phyloP scores from a whole-genome alignment of 2,113 vertebrate species.

The Erythrolamprus reginae region DNA sequence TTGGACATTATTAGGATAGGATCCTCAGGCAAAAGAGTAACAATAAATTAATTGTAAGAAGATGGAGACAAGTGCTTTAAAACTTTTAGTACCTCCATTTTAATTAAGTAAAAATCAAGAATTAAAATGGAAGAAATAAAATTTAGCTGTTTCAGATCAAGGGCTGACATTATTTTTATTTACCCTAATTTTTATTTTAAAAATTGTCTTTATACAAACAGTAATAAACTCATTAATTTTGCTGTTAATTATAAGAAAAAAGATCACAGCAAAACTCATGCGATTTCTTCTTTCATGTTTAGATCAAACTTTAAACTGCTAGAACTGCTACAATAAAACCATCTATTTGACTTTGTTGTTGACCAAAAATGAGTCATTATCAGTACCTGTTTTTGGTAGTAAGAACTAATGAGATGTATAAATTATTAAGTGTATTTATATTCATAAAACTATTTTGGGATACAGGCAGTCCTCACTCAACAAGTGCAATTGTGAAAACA shows the following conservation, averaged over 20 bases:
- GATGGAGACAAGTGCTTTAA: neutral
- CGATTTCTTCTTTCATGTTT: neutral
- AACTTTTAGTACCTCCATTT: neutral
- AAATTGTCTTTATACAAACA: neutral
- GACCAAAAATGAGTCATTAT: neutral
- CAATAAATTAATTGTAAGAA: neutral
- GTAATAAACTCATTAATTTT: neutral
- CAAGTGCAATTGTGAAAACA: neutral
- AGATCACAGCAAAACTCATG: neutral
- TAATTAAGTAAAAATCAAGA: neutral
- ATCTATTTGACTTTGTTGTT: neutral
- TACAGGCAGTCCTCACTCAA: neutral
- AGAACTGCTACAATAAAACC: neutral
- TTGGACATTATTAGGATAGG: neutral
- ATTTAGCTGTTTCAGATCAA: neutral
- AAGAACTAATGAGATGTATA: neutral
- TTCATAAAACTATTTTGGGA: neutral
- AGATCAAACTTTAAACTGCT: neutral
- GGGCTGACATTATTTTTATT: neutral
- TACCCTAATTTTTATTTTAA: neutral
- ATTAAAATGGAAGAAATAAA: neutral
- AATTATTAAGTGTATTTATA: neutral
- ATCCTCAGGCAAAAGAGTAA: neutral
- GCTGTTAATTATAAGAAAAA: neutral
- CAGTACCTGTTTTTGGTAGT: neutral